Conservation (phyloP, 2,888 invertebrate genomes). For the Meiosimyza platycephala region DNA sequence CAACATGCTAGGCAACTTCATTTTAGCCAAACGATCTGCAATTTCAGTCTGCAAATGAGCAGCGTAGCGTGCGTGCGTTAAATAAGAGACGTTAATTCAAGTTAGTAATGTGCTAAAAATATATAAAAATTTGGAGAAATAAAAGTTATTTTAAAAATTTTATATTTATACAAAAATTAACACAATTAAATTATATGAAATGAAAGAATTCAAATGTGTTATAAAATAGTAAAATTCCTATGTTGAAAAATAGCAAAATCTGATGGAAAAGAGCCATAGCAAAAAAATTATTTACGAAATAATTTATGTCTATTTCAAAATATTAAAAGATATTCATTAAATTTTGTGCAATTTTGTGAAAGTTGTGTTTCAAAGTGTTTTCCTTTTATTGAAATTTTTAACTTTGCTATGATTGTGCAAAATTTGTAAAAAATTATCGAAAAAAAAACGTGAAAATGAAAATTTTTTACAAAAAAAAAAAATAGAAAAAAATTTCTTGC, state of each 20-base stretch:
- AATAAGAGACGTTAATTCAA: slow-evolving; percentile 38
- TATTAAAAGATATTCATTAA: no score
- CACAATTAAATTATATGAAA: no score
- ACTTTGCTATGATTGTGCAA: no score
- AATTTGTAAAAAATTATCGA: not conserved
- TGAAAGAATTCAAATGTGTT: no score
- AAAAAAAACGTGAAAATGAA: not conserved
- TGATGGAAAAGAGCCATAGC: not conserved
- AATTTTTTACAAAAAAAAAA: not conserved
- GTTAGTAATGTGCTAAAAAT: slow-evolving; percentile 24
- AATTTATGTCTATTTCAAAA: no score
- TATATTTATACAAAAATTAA: no score
- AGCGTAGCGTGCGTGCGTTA: slow-evolving; percentile 61
- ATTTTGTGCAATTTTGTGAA: no score
- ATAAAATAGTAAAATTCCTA: no score
- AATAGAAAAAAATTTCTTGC: slow-evolving; percentile 1
- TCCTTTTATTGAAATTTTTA: no score
- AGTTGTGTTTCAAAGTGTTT: no score
- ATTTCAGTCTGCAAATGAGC: slow-evolving; percentile 66
- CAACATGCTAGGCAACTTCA: slow-evolving; percentile 52
- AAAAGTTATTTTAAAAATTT: not conserved
- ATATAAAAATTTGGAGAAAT: not conserved
- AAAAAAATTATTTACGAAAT: not conserved
- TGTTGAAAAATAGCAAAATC: no score
- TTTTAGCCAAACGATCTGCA: slow-evolving; percentile 61